Evolutionary conservation across 2,888 invertebrate genomes (phyloP).

Genomic region (Drosophila koepferae): DNA sequence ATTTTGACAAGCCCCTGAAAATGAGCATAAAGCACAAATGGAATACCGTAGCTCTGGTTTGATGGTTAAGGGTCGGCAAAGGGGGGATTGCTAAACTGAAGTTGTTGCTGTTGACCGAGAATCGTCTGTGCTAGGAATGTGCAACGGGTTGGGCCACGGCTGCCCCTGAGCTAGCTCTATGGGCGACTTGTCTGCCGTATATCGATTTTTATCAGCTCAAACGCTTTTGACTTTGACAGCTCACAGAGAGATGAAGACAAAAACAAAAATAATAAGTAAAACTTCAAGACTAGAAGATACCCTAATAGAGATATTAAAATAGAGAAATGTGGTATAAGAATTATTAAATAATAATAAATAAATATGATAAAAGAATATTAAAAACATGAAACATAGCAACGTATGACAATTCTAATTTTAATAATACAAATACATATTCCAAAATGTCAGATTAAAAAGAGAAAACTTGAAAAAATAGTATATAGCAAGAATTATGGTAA

Average conservation of each 20-base stretch:
- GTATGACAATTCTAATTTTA: too few relatives aligned
- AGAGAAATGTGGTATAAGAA: too few relatives aligned
- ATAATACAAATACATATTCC: too few relatives aligned
- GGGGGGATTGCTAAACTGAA: slow-evolving; percentile 17
- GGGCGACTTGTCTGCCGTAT: slow-evolving; percentile 53
- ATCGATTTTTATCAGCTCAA: slow-evolving; percentile 73
- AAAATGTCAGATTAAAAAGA: too few relatives aligned
- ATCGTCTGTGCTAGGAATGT: slow-evolving; percentile 46
- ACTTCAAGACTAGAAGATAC: background rate
- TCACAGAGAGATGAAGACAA: slow-evolving; percentile 20
- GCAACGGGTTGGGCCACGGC: slow-evolving; percentile 46
- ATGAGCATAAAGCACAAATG: slow-evolving; percentile 41
- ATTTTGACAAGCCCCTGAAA: slow-evolving; percentile 70
- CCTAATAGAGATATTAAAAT: background rate
- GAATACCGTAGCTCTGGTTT: slow-evolving; percentile 37
- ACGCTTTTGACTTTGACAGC: slow-evolving; percentile 70
- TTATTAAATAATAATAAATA: too few relatives aligned
- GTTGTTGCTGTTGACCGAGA: slow-evolving; percentile 53
- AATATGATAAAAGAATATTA: too few relatives aligned
- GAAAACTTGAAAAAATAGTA: too few relatives aligned
- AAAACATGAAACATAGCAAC: too few relatives aligned
- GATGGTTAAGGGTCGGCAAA: background rate
- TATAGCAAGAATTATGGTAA: too few relatives aligned
- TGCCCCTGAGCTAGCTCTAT: slow-evolving; percentile 48
- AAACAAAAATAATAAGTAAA: slow-evolving; percentile 5